Evolutionary conservation across 1,140 invertebrate genomes (phyloP).

Genomic region (Coelopa frigida): DNA sequence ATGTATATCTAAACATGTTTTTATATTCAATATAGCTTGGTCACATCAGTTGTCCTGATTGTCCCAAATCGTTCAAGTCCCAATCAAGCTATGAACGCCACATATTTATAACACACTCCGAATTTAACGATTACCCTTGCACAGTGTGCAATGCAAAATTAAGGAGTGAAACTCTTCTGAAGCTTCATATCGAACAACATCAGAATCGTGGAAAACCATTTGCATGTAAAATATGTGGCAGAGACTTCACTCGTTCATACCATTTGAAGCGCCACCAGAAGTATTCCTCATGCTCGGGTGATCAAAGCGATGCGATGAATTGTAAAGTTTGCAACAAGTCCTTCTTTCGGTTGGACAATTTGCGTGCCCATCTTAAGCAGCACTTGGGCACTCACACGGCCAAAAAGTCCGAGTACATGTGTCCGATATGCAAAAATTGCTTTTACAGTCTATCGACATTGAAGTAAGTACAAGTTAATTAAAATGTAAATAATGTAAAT

Average conservation of each 20-base stretch:
- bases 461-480: slow-evolving; percentile 25
- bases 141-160: slow-evolving; percentile 41
- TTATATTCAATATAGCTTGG: slow-evolving; percentile 22
- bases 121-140: slow-evolving; percentile 32
- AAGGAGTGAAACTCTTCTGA: slow-evolving; percentile 29
- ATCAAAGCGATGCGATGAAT: slow-evolving; percentile 33
- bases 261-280: slow-evolving; percentile 67
- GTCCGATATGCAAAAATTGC: slow-evolving; percentile 61
- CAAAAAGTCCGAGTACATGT: slow-evolving; percentile 57
- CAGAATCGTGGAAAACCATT: slow-evolving; percentile 38
- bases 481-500: background rate
- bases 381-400: slow-evolving; percentile 61
- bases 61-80: slow-evolving; percentile 43
- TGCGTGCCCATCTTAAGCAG: slow-evolving; percentile 64
- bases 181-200: slow-evolving; percentile 38
- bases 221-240: slow-evolving; percentile 49
- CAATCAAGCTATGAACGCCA: slow-evolving; percentile 41
- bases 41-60: slow-evolving; percentile 42
- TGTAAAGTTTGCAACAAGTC: slow-evolving; percentile 62
- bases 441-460: slow-evolving; percentile 62
- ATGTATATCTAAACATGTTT: background rate
- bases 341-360: slow-evolving; percentile 70
- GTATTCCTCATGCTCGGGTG: slow-evolving; percentile 65
- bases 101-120: slow-evolving; percentile 40
- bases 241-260: slow-evolving; percentile 67